Conservation (phyloP, 2,888 invertebrate genomes). For the Latheticus oryzae region DNA sequence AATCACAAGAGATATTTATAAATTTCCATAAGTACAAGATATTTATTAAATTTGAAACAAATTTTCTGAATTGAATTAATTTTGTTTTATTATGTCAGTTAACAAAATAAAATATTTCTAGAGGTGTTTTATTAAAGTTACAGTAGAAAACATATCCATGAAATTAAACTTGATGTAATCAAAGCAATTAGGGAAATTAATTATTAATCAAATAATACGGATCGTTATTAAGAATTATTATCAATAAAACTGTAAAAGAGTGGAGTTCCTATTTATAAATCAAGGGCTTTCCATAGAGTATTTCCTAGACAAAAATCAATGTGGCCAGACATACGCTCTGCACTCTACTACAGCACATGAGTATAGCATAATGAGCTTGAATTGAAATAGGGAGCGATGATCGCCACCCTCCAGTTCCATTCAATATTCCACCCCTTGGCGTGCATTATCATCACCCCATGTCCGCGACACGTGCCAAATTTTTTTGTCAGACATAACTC, state of each 20-base stretch:
- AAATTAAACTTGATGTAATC: no score
- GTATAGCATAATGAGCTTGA: constrained; percentile 47
- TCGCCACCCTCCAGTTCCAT: constrained; percentile 47
- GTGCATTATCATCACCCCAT: constrained; percentile 44
- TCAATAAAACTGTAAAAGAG: no score
- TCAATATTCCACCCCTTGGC: constrained; percentile 47
- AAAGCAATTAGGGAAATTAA: no score
- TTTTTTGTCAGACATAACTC: constrained; percentile 25
- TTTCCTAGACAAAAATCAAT: constrained; percentile 48
- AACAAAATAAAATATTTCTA: no score
- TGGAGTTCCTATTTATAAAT: constrained; percentile 12
- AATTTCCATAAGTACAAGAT: no score
- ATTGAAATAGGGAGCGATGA: constrained; percentile 47
- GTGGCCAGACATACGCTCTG: constrained; percentile 45
- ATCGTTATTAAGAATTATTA: no score
- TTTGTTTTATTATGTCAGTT: no score
- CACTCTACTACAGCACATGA: constrained; percentile 27
- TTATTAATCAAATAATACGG: no score
- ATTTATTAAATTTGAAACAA: no score
- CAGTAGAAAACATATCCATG: no score
- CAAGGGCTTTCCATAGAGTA: constrained; percentile 1
- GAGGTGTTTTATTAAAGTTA: no score
- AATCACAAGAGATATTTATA: constrained; percentile 28
- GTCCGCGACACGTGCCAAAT: constrained; percentile 43
- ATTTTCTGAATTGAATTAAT: no score